phyloP scores from a whole-genome alignment of 2,113 vertebrate species.

The Sarotherodon lohbergeri region DNA sequence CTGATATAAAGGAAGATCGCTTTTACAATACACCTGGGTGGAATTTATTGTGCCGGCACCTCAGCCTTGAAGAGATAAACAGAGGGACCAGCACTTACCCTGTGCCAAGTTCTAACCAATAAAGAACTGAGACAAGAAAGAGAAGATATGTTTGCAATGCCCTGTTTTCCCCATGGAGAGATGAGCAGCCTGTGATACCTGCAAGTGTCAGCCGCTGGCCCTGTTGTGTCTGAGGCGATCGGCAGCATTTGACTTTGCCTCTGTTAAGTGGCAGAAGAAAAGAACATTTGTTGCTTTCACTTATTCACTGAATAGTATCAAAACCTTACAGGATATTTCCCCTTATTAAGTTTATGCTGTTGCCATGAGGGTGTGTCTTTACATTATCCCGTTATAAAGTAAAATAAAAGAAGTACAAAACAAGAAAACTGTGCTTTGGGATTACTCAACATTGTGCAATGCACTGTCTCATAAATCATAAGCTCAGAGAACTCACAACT shows the following conservation, averaged over 20 bases:
- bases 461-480: background rate
- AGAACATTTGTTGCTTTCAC: background rate
- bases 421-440: background rate
- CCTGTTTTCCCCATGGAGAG: background rate
- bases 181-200: conserved; percentile 19
- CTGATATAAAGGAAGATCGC: background rate
- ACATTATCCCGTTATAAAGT: background rate
- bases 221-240: background rate
- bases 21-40: background rate
- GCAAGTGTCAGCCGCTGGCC: background rate
- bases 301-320: background rate
- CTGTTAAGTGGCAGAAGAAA: background rate
- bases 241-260: background rate
- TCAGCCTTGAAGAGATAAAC: conserved; percentile 19
- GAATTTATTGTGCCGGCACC: background rate
- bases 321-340: background rate
- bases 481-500: background rate
- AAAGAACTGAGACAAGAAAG: background rate
- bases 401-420: background rate
- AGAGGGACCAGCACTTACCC: background rate
- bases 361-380: background rate
- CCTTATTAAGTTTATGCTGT: background rate
- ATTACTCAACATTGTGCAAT: background rate
- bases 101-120: conserved; percentile 4
- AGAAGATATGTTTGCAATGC: background rate